Conservation (phyloP, 2,113 vertebrate species). For the Spheniscus mendiculus region DNA sequence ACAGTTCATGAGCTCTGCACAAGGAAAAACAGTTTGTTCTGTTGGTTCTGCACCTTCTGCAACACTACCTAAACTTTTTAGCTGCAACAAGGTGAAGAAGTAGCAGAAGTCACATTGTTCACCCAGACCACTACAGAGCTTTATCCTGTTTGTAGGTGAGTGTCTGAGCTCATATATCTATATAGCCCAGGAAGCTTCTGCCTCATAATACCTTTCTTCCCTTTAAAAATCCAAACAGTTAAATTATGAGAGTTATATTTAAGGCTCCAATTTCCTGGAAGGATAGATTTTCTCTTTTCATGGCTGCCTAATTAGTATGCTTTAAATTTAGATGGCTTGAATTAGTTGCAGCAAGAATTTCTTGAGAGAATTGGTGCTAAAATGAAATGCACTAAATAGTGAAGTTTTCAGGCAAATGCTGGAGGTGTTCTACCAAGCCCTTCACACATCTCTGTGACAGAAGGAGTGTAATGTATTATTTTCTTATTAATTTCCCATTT, state of each 20-base stretch:
- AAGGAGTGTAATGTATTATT: slow-evolving; percentile 40
- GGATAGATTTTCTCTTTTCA: slow-evolving; percentile 47
- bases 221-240: slow-evolving; percentile 44
- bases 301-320: slow-evolving; percentile 66
- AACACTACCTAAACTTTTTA: background rate
- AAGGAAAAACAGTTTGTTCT: background rate
- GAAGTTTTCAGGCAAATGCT: slow-evolving; percentile 32
- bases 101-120: background rate
- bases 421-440: slow-evolving; percentile 33
- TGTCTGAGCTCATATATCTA: background rate
- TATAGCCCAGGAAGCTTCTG: background rate
- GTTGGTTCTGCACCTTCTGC: background rate
- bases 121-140: background rate
- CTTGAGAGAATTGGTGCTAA: slow-evolving; percentile 41
- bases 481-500: slow-evolving; percentile 63
- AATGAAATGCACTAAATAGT: slow-evolving; percentile 45
- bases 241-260: slow-evolving; percentile 62
- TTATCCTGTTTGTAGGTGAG: background rate
- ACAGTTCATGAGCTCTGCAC: background rate
- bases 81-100: background rate
- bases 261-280: slow-evolving; percentile 65
- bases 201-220: background rate
- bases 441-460: slow-evolving; percentile 24
- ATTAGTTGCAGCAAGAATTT: slow-evolving; percentile 71
- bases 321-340: slow-evolving; percentile 71